Conservation (phyloP, 1,140 invertebrate species). For the Pseudoatta argentina region DNA sequence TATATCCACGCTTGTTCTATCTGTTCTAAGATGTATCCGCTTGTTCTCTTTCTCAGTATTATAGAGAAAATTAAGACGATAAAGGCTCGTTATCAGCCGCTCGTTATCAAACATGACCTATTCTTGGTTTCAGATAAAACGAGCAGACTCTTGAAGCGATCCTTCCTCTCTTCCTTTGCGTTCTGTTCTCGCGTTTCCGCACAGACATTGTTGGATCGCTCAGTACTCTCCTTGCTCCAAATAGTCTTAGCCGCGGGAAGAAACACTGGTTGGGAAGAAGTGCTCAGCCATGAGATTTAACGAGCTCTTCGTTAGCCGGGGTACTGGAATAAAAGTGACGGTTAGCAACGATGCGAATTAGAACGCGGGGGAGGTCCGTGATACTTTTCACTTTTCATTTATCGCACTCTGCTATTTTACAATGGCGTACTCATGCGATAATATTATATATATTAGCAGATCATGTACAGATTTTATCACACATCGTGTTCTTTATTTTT, state of each 20-base stretch:
- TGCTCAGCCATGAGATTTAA: not conserved
- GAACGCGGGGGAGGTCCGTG: conserved; percentile 46
- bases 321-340: conserved; percentile 36
- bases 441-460: not conserved
- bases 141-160: conserved; percentile 72
- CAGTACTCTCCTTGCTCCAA: conserved; percentile 53
- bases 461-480: not conserved
- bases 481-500: not conserved
- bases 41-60: not conserved
- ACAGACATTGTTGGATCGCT: not conserved
- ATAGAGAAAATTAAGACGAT: not conserved
- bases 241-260: conserved; percentile 25
- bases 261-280: conserved; percentile 43
- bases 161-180: conserved; percentile 39
- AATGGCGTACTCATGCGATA: not conserved
- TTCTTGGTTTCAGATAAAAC: conserved; percentile 81
- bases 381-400: conserved; percentile 63
- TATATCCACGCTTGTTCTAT: not conserved
- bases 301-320: conserved; percentile 1
- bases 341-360: conserved; percentile 36
- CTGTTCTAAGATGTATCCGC: not conserved
- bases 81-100: conserved; percentile 43
- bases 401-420: conserved; percentile 35
- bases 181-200: conserved; percentile 46
- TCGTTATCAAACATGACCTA: conserved; percentile 67